These are phyloP conservation scores for Cerastis rubricosa DNA, from an alignment of 2,888 invertebrate genomes.

Conservation along the genomic window DNA sequence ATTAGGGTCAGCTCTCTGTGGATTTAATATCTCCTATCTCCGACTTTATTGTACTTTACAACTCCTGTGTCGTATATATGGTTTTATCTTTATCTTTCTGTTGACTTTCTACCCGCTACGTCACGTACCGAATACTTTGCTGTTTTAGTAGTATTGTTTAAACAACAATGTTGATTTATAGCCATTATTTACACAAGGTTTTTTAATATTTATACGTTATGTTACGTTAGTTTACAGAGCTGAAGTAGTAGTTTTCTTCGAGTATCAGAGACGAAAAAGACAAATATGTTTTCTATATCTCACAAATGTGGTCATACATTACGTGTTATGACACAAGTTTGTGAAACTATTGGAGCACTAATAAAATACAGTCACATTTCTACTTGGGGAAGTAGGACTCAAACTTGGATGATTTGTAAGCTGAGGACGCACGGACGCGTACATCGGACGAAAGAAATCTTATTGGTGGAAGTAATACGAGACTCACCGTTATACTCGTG, in stretches of 20 bases:
- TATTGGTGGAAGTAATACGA: conserved; percentile 19
- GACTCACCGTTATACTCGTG: conserved; percentile 87
- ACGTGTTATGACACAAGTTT: conserved; percentile 57
- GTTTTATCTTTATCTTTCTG: conserved; percentile 40
- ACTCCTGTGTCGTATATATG: conserved; percentile 59
- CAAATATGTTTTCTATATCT: conserved; percentile 51
- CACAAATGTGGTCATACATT: conserved; percentile 52
- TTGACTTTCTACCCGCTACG: conserved; percentile 9
- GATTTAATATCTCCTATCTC: conserved; percentile 72
- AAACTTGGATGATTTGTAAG: conserved; percentile 56
- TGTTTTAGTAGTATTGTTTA: conserved; percentile 39
- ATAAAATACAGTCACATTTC: conserved; percentile 61
- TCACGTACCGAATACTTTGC: conserved; percentile 28
- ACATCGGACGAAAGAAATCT: conserved; percentile 12
- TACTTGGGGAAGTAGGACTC: conserved; percentile 45
- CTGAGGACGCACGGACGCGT: conserved; percentile 7
- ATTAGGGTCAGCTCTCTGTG: conserved; percentile 77
- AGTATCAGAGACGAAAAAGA: conserved; percentile 35
- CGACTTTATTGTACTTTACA: conserved; percentile 73
- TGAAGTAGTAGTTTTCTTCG: conserved; percentile 21
- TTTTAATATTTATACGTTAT: conserved; percentile 30
- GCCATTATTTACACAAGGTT: conserved; percentile 17
- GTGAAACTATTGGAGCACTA: conserved; percentile 46
- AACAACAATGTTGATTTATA: conserved; percentile 41
- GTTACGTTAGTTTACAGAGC: conserved; percentile 18